These are phyloP conservation scores for Plagodis dolabraria DNA, from an alignment of 2,888 invertebrate genomes.

Conservation along the genomic window DNA sequence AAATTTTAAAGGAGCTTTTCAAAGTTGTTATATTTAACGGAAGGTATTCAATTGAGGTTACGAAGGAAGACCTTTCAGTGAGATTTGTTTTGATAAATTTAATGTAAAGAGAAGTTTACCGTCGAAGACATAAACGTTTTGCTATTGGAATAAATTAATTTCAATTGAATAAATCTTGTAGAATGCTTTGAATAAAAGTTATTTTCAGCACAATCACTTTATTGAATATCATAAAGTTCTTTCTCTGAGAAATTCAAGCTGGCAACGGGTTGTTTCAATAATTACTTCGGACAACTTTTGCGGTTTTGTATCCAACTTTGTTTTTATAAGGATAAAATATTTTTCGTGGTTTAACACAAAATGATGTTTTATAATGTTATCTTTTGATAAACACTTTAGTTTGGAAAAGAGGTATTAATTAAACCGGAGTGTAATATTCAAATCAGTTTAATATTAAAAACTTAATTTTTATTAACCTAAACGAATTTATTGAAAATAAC, in stretches of 20 bases:
- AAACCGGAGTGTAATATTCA: too few relatives aligned
- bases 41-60: slow-evolving; percentile 43
- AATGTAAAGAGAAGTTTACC: slow-evolving; percentile 48
- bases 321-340: too few relatives aligned
- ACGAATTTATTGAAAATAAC: too few relatives aligned
- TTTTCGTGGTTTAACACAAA: too few relatives aligned
- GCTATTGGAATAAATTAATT: slow-evolving; percentile 44
- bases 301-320: background rate
- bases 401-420: too few relatives aligned
- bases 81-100: slow-evolving; percentile 60
- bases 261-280: background rate
- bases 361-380: too few relatives aligned
- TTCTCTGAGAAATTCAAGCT: slow-evolving; percentile 6
- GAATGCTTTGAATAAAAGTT: slow-evolving; percentile 26
- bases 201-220: slow-evolving; percentile 24
- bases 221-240: slow-evolving; percentile 26
- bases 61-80: slow-evolving; percentile 44
- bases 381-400: too few relatives aligned
- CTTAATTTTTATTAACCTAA: too few relatives aligned
- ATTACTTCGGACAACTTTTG: background rate
- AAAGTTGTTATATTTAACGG: slow-evolving; percentile 37
- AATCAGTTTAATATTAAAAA: too few relatives aligned
- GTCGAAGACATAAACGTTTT: slow-evolving; percentile 49
- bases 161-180: slow-evolving; percentile 42
- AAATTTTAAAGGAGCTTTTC: slow-evolving; percentile 5